Conservation (phyloP, 2,797 vertebrate species). For the Centroberyx gerrardi region DNA sequence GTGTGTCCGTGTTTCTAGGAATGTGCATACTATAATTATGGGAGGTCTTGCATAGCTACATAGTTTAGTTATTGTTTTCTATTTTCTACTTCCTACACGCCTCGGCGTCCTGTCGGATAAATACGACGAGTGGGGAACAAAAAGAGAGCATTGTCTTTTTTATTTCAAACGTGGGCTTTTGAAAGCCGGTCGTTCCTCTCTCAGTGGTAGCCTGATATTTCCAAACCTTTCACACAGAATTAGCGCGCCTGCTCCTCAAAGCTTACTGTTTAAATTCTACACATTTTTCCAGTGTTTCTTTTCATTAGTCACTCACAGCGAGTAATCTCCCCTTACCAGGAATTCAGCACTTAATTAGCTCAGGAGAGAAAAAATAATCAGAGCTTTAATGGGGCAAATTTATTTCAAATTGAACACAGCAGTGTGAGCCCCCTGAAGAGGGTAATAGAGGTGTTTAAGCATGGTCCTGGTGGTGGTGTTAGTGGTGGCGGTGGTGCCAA, state of each 20-base stretch:
- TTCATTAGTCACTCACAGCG: slow-evolving; percentile 69
- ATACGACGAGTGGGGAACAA: slow-evolving; percentile 53
- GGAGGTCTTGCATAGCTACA: slow-evolving; percentile 73
- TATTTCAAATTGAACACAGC: slow-evolving; percentile 73
- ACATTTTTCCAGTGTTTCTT: slow-evolving; percentile 73
- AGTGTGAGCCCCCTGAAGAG: slow-evolving; percentile 35
- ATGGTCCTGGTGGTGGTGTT: slow-evolving; percentile 11
- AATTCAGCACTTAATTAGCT: slow-evolving; percentile 80
- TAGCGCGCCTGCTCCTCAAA: slow-evolving; percentile 50
- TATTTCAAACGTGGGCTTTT: slow-evolving; percentile 31
- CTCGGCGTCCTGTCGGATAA: slow-evolving; percentile 58
- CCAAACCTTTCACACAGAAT: slow-evolving; percentile 59
- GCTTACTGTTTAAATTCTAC: slow-evolving; percentile 63
- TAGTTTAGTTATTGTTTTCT: slow-evolving; percentile 68
- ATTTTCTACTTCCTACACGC: slow-evolving; percentile 63
- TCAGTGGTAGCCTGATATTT: slow-evolving; percentile 50
- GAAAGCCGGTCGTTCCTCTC: slow-evolving; percentile 11
- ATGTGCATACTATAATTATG: slow-evolving; percentile 72
- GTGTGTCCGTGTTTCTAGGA: slow-evolving; percentile 65
- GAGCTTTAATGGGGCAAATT: slow-evolving; percentile 76
- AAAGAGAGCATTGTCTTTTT: slow-evolving; percentile 48
- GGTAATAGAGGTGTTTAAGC: slow-evolving; percentile 57
- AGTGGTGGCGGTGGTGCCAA: not conserved
- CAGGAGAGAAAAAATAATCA: slow-evolving; percentile 76
- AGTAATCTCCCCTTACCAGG: slow-evolving; percentile 74